Evolutionary conservation across 1,140 invertebrate species (phyloP), one percentile per base, ranked within the genome.

Genomic region (Drosophila athabasca): DNA sequence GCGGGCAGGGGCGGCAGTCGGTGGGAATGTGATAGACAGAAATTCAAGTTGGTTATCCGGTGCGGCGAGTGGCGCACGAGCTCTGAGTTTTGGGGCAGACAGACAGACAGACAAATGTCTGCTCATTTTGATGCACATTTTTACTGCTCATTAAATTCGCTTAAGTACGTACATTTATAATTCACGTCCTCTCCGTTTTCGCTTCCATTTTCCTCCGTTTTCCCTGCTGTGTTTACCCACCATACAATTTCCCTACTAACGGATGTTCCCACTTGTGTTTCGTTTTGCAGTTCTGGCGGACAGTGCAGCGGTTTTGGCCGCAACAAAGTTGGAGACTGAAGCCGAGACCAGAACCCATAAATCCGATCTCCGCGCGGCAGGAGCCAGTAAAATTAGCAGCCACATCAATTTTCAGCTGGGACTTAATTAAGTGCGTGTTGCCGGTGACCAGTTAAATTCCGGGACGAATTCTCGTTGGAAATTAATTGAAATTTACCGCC

Each of bases 141-240:
- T 87, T 69, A 78, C 65, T 67, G 82, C 79, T 85, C 82, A 85
- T 85, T 87, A 87, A 81, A 81, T 77, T 76, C 57, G 62, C 75
- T 72, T 79, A 79, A 76, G 55, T 72, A 61, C 75, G 55, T 55
- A 62, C 77, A 85, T 87, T 87, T 78, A 87, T 78, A 85, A 85
- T 78, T 85, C 66, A 66, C 58, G 59, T 79, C 11, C 51, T 15
- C 43, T 46, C 46, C 66, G 53, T 44, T 49, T 50, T 41, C 48
- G 15, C 46, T 55, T 39, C 22, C 22, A 19, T 17, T 26, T n/a
- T 35, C 44, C 17, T 31, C 13, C 17, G 13, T 66, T n/a, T 44
- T 31, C 29, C 29, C 7, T 51, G 19, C 26, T 31, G 11, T 17
- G 6, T 46, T 29, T 44, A 66, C 59, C 35, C 55, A 26, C 22